Conservation (phyloP, 2,797 vertebrate species). For the Netta rufina region DNA sequence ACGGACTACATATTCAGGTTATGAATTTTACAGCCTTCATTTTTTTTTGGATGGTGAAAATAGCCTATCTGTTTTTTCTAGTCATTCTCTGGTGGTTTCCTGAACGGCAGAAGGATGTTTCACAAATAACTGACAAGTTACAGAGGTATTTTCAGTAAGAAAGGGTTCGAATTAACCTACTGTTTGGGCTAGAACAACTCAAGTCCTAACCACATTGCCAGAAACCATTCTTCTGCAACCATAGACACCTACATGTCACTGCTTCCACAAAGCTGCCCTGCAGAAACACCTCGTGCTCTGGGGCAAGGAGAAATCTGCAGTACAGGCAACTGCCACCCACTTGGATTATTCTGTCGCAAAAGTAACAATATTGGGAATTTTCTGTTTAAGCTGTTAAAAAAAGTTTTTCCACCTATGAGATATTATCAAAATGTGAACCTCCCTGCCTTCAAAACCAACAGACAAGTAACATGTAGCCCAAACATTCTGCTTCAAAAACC, state of each 20-base stretch:
- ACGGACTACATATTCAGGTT: neutral
- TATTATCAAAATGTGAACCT: neutral
- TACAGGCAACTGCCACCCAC: neutral
- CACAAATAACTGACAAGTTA: neutral
- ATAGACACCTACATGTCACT: neutral
- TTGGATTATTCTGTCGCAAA: neutral
- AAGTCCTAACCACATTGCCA: neutral
- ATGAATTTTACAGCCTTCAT: neutral
- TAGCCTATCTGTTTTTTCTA: neutral
- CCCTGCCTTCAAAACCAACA: neutral
- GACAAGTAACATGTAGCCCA: neutral
- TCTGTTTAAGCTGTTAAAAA: neutral
- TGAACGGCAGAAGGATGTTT: neutral
- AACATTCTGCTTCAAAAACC: neutral
- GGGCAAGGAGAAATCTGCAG: neutral
- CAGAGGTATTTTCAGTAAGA: neutral
- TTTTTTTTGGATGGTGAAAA: conserved; percentile 7
- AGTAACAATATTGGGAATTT: neutral
- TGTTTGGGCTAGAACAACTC: neutral
- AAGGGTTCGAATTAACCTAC: neutral
- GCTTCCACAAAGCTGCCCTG: neutral
- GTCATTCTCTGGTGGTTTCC: neutral
- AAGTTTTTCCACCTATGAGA: neutral
- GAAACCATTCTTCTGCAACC: neutral
- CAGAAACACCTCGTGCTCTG: neutral